phyloP scores from a whole-genome alignment of 2,113 vertebrate species.

The Chaetura pelagica region DNA sequence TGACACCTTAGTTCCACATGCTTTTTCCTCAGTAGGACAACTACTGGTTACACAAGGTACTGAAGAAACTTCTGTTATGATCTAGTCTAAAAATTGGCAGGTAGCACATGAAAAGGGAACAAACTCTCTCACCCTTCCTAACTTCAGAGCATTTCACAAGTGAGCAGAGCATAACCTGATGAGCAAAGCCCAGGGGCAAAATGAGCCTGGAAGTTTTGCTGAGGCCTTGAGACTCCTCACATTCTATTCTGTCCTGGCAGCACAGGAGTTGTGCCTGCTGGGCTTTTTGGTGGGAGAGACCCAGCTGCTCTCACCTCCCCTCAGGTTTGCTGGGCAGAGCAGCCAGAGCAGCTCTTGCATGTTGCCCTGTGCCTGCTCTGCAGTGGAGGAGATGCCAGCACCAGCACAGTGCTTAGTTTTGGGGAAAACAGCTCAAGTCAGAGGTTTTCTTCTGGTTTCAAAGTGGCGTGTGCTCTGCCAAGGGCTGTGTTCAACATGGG shows the following conservation, averaged over 20 bases:
- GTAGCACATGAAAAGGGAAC: background rate
- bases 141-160: too few species aligned
- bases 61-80: background rate
- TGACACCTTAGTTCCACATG: background rate
- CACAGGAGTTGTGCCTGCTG: background rate
- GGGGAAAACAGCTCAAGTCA: too few species aligned
- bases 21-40: background rate
- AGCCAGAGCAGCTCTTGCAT: background rate
- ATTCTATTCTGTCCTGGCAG: background rate
- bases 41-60: background rate
- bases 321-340: background rate
- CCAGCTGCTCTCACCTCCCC: background rate
- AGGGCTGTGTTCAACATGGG: too few species aligned
- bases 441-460: too few species aligned
- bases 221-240: background rate
- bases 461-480: too few species aligned
- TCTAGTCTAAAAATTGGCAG: background rate
- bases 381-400: too few species aligned
- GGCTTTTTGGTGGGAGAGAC: background rate
- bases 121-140: background rate
- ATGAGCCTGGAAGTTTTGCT: too few species aligned
- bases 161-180: too few species aligned
- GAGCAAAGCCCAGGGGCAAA: too few species aligned
- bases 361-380: too few species aligned
- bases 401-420: too few species aligned